phyloP scores from a whole-genome alignment of 2,888 invertebrate species.

The Ichneumon xanthorius region DNA sequence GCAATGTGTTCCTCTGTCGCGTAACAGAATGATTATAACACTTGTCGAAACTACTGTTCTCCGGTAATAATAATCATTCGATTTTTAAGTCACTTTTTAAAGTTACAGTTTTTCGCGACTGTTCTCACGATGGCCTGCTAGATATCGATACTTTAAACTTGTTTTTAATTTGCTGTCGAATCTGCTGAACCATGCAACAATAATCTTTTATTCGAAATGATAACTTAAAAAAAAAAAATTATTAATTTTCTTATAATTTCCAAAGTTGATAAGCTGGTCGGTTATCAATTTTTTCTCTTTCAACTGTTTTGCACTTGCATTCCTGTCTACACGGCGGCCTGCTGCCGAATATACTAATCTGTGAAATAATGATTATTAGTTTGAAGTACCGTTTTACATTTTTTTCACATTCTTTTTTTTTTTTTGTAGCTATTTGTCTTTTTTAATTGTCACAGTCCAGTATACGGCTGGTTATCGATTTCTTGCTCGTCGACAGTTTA shows the following conservation, averaged over 20 bases:
- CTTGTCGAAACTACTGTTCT: neutral
- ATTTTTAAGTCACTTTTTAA: neutral
- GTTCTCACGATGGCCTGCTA: neutral
- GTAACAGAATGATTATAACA: slow-evolving; percentile 2
- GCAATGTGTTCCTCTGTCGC: neutral
- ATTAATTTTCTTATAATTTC: neutral
- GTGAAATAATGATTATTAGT: neutral
- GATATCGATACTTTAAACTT: no score
- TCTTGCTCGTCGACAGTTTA: slow-evolving; percentile 25
- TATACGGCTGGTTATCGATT: neutral
- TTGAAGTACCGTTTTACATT: neutral
- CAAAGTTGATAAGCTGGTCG: neutral
- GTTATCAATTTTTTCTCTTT: neutral
- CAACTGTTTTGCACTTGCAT: slow-evolving; percentile 30
- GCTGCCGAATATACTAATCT: neutral
- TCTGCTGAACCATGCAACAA: neutral
- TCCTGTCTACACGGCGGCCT: neutral
- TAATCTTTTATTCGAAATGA: neutral
- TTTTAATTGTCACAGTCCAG: neutral
- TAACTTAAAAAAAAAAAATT: neutral
- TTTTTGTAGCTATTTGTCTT: neutral
- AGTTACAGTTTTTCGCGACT: neutral
- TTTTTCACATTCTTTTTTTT: neutral
- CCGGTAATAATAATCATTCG: neutral
- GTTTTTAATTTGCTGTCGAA: neutral